Evolutionary conservation across 2,113 vertebrate species (phyloP).

Genomic region (Desmodus rotundus): DNA sequence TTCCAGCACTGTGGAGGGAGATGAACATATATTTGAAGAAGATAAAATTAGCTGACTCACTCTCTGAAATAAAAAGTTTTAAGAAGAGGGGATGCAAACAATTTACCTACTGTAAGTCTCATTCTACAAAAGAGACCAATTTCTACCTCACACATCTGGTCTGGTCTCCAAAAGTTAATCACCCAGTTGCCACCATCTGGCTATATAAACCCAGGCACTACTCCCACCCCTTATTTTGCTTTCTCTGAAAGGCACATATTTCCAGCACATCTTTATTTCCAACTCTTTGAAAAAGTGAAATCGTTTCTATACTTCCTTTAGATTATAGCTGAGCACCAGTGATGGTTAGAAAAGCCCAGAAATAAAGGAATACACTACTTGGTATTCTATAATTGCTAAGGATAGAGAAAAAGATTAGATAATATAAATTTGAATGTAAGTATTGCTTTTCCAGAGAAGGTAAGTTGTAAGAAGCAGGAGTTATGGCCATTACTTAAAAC

Average conservation of each 20-base stretch:
- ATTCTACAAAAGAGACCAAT: not conserved
- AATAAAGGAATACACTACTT: not conserved
- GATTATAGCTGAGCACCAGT: not conserved
- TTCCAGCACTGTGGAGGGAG: not conserved
- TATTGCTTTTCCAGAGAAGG: not conserved
- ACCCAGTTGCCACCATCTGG: not conserved
- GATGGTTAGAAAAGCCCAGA: not conserved
- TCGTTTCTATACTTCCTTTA: not conserved
- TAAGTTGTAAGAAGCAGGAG: not conserved
- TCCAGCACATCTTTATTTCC: not conserved
- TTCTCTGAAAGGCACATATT: not conserved
- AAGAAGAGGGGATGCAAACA: not conserved
- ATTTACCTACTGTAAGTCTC: not conserved
- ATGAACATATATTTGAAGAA: not conserved
- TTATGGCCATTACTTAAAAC: not conserved
- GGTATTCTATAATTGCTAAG: not conserved
- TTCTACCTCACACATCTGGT: not conserved
- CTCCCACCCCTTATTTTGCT: not conserved
- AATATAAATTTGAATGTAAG: not conserved
- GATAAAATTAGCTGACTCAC: constrained; percentile 26
- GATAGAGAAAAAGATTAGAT: not conserved
- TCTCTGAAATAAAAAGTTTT: not conserved
- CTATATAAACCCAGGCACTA: not conserved
- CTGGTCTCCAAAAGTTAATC: not conserved
- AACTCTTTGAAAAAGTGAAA: not conserved